These are phyloP conservation scores for Cataglyphis cursor DNA, from an alignment of 2,888 invertebrate genomes.

Conservation along the genomic window DNA sequence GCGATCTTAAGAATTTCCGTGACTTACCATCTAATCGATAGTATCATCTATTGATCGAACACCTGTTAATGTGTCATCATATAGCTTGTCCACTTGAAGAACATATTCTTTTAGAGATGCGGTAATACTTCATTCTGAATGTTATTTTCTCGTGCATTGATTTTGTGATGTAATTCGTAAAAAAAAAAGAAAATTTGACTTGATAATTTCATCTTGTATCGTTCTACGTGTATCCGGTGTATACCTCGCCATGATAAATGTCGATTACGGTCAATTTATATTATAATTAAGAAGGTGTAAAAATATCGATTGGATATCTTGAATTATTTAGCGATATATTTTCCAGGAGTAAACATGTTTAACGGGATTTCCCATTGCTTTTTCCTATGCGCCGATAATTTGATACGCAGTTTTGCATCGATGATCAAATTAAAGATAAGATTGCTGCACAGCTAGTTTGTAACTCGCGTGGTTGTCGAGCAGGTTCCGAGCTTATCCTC, in stretches of 20 bases:
- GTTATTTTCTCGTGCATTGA: background rate
- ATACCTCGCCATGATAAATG: slow-evolving; percentile 13
- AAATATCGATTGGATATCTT: slow-evolving; percentile 28
- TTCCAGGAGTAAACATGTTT: slow-evolving; percentile 21
- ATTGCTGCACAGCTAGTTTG: slow-evolving; percentile 33
- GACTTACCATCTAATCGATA: slow-evolving; percentile 31
- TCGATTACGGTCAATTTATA: slow-evolving; percentile 47
- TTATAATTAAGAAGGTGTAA: slow-evolving; percentile 39
- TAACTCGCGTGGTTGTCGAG: slow-evolving; percentile 35
- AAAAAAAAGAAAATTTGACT: background rate
- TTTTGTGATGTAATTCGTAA: background rate
- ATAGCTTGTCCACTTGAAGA: background rate
- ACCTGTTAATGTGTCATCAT: slow-evolving; percentile 44
- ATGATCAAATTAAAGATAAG: slow-evolving; percentile 53
- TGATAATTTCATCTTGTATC: slow-evolving; percentile 16
- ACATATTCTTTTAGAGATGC: background rate
- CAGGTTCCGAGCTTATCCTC: slow-evolving; percentile 35
- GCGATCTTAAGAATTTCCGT: slow-evolving; percentile 42
- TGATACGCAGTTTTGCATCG: slow-evolving; percentile 35
- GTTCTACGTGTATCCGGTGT: background rate
- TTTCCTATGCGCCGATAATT: slow-evolving; percentile 50
- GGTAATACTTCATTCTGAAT: background rate
- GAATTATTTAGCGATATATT: slow-evolving; percentile 36
- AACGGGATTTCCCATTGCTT: slow-evolving; percentile 36
- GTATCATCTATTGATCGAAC: slow-evolving; percentile 47